Evolutionary conservation across 2,888 invertebrate species (phyloP), one percentile per base, ranked within the genome.

Genomic region (Plusia festucae): DNA sequence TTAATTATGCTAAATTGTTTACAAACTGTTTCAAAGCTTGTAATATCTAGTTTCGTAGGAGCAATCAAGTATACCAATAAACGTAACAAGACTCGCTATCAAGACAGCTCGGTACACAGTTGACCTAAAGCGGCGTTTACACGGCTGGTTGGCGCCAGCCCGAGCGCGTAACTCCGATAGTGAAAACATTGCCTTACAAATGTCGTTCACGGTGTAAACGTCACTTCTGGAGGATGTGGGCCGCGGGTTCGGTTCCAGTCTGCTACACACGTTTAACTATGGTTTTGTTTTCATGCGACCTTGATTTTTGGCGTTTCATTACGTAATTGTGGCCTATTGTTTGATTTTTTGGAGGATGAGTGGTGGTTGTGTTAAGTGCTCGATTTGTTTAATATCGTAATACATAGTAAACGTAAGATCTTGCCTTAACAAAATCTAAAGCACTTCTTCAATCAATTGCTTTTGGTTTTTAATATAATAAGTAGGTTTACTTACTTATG

Each of bases 231-330:
- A 85, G 86, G 84, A 90, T 85, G 89, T 88, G 88, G 88, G 90
- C 85, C 85, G 82, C 85, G 76, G 85, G 87, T 83, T 83, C 81
- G 77, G 93, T 90, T 88, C 89, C 88, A 88, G 89, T 93, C 90
- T 87, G 91, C 79, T 90, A 88, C 82, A 68, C 81, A 71, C 87
- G 84, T 88, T 91, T 91, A 89, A 89, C 75, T 85, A 91, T 88
- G 90, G 90, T 91, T 91, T 92, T 91, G 88, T 90, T 93, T 90
- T 89, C 86, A 68, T 83, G 78, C 83, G 90, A 90, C 93, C 93
- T 94, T 94, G 92, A 74, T 72, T 75, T 78, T 82, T 77, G 65
- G 78, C 55, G 73, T 73, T 81, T 81, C 71, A 61, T 89, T 90
- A 85, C 85, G 85, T 87, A 87, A 90, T 68, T 70, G 60, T 60